Evolutionary conservation across 1,140 invertebrate genomes (phyloP).

Genomic region (Calephelis virginiensis): DNA sequence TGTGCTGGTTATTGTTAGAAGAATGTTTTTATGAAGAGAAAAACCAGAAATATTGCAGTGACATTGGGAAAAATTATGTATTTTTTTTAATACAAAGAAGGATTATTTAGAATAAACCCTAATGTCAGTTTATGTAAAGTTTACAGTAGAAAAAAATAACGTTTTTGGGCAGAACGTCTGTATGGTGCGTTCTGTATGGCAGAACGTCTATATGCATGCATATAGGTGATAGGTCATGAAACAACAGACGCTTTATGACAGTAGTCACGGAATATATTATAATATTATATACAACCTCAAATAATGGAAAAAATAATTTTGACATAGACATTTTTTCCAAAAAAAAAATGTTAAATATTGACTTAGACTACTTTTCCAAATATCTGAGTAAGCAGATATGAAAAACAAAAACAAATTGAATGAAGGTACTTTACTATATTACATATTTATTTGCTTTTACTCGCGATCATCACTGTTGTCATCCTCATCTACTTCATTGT

Average conservation of each 20-base stretch:
- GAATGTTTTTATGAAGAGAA: too few relatives aligned
- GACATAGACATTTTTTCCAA: background rate
- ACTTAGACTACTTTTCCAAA: constrained; percentile 2
- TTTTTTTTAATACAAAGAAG: too few relatives aligned
- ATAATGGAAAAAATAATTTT: constrained; percentile 5
- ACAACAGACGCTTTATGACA: background rate
- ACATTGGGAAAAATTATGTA: too few relatives aligned
- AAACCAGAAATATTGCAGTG: too few relatives aligned
- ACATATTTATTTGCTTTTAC: background rate
- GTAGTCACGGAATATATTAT: constrained; percentile 2
- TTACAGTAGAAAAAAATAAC: background rate
- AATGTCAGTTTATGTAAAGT: constrained; percentile 1
- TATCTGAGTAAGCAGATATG: background rate
- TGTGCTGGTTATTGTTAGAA: too few relatives aligned
- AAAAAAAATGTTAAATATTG: background rate
- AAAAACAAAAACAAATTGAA: too few relatives aligned
- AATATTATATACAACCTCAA: background rate
- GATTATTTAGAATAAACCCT: too few relatives aligned
- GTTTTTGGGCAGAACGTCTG: background rate
- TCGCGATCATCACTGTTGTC: background rate
- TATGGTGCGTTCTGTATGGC: too few relatives aligned
- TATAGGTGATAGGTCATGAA: background rate
- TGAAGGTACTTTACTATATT: constrained; percentile 2
- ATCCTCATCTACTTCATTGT: constrained; percentile 3
- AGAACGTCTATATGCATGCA: background rate